Evolutionary conservation across 2,113 vertebrate species (phyloP).

Genomic region (Sylvietta virens): DNA sequence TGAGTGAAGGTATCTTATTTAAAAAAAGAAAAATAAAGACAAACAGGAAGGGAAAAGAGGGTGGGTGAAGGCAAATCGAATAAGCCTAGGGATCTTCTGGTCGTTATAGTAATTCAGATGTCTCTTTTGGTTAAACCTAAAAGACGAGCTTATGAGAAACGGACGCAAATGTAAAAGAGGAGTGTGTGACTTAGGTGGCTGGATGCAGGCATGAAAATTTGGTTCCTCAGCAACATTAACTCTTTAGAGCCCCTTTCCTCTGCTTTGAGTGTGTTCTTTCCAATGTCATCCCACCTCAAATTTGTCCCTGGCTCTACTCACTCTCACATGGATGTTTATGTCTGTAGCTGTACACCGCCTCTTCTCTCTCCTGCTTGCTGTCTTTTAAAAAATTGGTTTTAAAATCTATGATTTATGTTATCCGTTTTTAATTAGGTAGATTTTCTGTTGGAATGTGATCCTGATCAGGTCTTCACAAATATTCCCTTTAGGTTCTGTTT

Average conservation of each 20-base stretch:
- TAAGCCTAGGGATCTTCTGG: not conserved
- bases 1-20: not conserved
- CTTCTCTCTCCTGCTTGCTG: rapidly evolving
- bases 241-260: not conserved
- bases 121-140: not conserved
- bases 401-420: not conserved
- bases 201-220: not conserved
- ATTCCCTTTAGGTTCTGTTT: not conserved
- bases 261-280: not conserved
- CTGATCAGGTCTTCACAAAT: not conserved
- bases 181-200: not conserved
- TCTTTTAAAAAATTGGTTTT: not conserved
- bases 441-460: not conserved
- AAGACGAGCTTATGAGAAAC: not conserved
- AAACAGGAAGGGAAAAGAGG: not conserved
- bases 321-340: not conserved
- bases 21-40: not conserved
- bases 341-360: not conserved
- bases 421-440: not conserved
- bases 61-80: not conserved
- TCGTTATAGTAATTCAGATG: not conserved
- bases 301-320: not conserved
- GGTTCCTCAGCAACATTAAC: not conserved
- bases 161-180: not conserved
- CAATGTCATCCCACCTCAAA: not conserved